Base-by-base conservation (phyloP, 2,113 vertebrate genomes). In the Caretta caretta region DNA sequence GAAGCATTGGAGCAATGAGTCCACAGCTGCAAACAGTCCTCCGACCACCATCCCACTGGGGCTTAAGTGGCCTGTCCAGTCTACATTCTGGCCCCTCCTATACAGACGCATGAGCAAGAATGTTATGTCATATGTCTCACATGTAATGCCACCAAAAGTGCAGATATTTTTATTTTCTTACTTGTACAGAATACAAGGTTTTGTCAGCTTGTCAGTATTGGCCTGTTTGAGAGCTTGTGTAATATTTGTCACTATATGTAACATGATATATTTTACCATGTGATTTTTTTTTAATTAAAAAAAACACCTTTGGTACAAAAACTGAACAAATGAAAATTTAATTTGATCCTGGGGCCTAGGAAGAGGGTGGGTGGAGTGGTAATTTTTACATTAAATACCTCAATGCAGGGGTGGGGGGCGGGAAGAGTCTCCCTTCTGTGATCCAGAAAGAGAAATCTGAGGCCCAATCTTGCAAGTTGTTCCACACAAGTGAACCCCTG, bases 111-210 rank as follows among this genome's bases (percentile, higher is more conserved):
- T 27, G 62, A 76, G 49, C 29, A 88, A 48, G 25, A 87, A 84
- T 90, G 78, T 54, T 53, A 1, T 51, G 24, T 29, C 62, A 25
- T 85, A 50, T 90, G 90, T 95, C 53, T 50, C 78, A 84, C 4
- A 27, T 50, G 53, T 4, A 79, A 10, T 48, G 5, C 75, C 91
- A 48, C 27, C 89, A 75, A 84, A n/a, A 10, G 14, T 79, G 6
- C 35, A 94, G 80, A 16, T 31, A 35, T 86, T 69, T 83, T 11
- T 89, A 53, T 72, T 5, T 86, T 92, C 10, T 84, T 94, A 92
- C 31, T 62, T 75, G 50, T 38, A 62, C 12, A 35, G 59, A 62
- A 62, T 6, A 62, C 12, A 62, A 16, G 6, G 24, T 19, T 8
- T 84, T 87, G 17, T 54, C 56, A 56, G 1, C 2, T 2, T 90